Percentiles rank a stretch among this genome's conserved stretches.
phyloP scores from a whole-genome alignment of 1,140 invertebrate genomes.

The Maniola jurtina region DNA sequence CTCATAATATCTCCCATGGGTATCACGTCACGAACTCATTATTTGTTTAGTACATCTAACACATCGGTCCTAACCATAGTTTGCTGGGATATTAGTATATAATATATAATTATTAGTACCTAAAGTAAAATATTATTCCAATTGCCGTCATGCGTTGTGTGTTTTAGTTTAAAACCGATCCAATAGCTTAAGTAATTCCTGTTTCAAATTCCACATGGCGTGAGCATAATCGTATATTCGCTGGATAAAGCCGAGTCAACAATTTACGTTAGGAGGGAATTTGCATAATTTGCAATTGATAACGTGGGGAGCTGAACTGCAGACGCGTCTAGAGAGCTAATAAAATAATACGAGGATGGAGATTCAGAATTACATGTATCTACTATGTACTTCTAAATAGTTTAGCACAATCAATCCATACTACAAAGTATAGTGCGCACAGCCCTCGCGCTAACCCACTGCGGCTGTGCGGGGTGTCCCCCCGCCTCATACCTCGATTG shows the following conservation, averaged over 20 bases:
- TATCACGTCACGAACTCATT: too few relatives aligned
- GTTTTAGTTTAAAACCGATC: background rate
- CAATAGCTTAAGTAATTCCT: conserved; percentile 20
- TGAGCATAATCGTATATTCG: conserved; percentile 32
- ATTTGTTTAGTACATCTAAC: too few relatives aligned
- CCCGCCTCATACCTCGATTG: too few relatives aligned
- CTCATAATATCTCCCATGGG: too few relatives aligned
- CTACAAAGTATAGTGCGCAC: too few relatives aligned
- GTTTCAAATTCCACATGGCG: conserved; percentile 35
- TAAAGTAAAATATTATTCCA: too few relatives aligned
- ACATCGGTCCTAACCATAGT: too few relatives aligned
- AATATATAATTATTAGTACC: too few relatives aligned
- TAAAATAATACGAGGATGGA: conserved; percentile 10
- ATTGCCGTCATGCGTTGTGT: too few relatives aligned
- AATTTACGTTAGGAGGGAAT: conserved; percentile 30
- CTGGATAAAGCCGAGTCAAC: conserved; percentile 34
- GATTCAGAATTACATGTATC: conserved; percentile 8
- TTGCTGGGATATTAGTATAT: too few relatives aligned
- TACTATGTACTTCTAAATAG: background rate
- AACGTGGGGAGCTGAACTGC: conserved; percentile 23
- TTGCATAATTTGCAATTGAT: conserved; percentile 41
- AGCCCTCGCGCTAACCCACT: too few relatives aligned
- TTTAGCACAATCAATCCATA: background rate
- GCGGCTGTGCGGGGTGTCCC: too few relatives aligned
- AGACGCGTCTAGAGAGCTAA: conserved; percentile 21